Percentiles rank a stretch among this genome's conserved stretches.
Conservation (phyloP, 2,888 invertebrate species). For the Heteromurus nitidus region DNA sequence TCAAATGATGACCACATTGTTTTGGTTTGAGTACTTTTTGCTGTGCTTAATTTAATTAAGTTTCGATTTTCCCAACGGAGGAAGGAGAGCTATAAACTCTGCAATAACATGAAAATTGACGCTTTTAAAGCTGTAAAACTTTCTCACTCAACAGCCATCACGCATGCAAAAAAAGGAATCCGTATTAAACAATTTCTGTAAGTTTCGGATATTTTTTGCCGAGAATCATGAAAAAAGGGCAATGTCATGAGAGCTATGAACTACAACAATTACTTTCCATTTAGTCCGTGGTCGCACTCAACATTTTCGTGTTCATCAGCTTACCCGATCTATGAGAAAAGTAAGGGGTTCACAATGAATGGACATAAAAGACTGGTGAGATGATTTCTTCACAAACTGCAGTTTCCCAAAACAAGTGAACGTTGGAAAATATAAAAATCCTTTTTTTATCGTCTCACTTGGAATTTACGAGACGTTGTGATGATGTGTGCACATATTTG, state of each 20-base stretch:
- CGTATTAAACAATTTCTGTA: neutral
- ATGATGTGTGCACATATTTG: too few species aligned
- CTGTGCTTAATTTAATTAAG: too few species aligned
- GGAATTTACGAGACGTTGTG: too few species aligned
- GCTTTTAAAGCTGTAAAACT: slow-evolving; percentile 21
- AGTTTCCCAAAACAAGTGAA: neutral
- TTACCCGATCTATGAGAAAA: neutral
- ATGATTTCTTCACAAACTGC: slow-evolving; percentile 2
- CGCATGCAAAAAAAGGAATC: neutral
- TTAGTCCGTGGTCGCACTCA: neutral
- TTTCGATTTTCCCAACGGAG: too few species aligned
- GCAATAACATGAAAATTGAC: slow-evolving; percentile 1
- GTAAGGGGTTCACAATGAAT: neutral
- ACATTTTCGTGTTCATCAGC: neutral
- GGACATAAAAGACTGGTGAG: neutral
- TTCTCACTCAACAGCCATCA: slow-evolving; percentile 49
- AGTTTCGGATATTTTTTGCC: neutral
- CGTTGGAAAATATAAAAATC: too few species aligned
- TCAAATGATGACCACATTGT: too few species aligned
- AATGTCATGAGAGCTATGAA: slow-evolving; percentile 27
- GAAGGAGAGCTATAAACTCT: too few species aligned
- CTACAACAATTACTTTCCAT: neutral
- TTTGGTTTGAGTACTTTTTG: too few species aligned
- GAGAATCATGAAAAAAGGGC: neutral
- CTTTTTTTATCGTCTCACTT: neutral